These are phyloP conservation scores for Siniperca scherzeri DNA, from an alignment of 2,797 vertebrate genomes.

Conservation along the genomic window DNA sequence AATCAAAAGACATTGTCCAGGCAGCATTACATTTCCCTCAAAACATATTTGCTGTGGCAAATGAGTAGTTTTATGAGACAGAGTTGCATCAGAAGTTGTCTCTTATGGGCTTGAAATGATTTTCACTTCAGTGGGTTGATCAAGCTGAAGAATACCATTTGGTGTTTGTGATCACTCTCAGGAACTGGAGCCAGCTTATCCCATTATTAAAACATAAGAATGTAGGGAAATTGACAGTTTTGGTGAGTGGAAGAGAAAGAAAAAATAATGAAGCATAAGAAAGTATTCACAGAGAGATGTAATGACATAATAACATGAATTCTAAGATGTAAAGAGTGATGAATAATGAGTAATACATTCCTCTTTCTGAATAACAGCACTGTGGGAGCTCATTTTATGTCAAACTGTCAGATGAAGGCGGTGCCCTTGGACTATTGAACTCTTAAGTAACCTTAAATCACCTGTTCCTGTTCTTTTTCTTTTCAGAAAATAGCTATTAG, in stretches of 20 bases:
- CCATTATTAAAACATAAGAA: neutral
- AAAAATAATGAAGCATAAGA: neutral
- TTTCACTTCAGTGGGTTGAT: constrained; percentile 15
- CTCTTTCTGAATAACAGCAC: neutral
- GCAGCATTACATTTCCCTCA: neutral
- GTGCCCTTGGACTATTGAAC: neutral
- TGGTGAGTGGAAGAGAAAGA: neutral
- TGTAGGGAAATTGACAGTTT: neutral
- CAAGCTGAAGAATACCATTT: neutral
- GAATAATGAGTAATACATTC: neutral
- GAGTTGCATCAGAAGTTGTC: neutral
- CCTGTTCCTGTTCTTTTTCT: neutral
- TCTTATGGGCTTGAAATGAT: constrained; percentile 3
- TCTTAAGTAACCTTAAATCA: constrained; percentile 34
- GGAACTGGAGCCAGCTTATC: neutral
- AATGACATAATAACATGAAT: constrained; percentile 8
- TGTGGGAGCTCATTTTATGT: constrained; percentile 5
- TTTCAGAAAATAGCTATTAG: constrained; percentile 25
- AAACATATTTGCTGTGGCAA: constrained; percentile 7
- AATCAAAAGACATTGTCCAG: neutral
- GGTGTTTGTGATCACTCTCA: neutral
- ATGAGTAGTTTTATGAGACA: neutral
- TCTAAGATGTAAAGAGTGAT: neutral
- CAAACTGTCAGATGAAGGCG: neutral
- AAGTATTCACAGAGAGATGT: neutral